Conservation (phyloP, 2,113 vertebrate species). For the Corydoras sp. region DNA sequence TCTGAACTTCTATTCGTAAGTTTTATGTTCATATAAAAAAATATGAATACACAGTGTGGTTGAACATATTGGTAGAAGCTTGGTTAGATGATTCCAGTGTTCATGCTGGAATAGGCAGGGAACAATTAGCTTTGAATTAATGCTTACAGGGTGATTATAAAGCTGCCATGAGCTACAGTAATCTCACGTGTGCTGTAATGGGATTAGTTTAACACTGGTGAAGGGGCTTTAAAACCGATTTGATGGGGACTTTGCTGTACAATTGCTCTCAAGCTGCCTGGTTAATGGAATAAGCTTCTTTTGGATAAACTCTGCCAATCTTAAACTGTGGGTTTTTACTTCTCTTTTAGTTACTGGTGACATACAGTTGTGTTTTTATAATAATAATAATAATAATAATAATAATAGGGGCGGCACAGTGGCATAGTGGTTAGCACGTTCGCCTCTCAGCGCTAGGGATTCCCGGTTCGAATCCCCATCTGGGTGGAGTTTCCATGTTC, state of each 20-base stretch:
- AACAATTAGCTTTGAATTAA: neutral
- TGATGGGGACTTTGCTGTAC: neutral
- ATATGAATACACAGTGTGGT: no score
- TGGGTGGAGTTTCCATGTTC: no score
- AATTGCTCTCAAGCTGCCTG: neutral
- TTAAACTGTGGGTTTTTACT: neutral
- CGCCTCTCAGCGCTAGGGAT: no score
- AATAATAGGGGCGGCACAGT: no score
- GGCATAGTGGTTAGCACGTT: no score
- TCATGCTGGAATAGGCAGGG: neutral
- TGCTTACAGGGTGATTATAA: neutral
- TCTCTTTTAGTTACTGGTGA: neutral
- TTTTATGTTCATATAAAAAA: no score
- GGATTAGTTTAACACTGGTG: neutral
- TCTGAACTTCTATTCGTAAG: no score
- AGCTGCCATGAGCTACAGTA: neutral
- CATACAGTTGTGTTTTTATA: no score
- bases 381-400: no score
- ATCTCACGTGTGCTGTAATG: neutral
- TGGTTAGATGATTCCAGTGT: neutral
- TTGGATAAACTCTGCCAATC: no score
- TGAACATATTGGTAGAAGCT: neutral
- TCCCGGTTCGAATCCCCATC: no score
- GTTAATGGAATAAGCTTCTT: neutral
- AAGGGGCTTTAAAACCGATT: neutral